Evolutionary conservation across 2,797 vertebrate genomes (phyloP), one percentile per base, ranked within the genome.

Genomic region (Orientallactaga sibirica): DNA sequence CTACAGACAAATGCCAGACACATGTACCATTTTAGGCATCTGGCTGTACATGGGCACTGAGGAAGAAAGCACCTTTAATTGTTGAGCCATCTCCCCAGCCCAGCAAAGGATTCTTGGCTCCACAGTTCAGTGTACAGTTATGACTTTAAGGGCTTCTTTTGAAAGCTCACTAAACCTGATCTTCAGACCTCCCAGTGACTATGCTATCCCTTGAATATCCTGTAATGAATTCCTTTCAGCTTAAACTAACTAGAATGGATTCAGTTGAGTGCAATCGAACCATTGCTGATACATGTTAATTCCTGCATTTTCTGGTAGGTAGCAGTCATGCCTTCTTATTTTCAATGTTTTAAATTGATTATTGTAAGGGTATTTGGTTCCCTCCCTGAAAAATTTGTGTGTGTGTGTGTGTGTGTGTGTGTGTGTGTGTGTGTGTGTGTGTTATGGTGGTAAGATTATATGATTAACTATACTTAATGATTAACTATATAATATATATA

Each of bases 281-380:
- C 15, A 16, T 66, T 58, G 71, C 25, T 16, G 29, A 96, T 66
- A 22, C 4, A 25, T 19, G 5, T 41, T 27, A 61, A 61, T 43
- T 19, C 16, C 19, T 73, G 58, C 6, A 16, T 90, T 85, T 88
- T 93, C 87, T 94, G 24, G 27, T 52, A 27, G 67, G 58, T 67
- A 85, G 37, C 2, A 22, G 43, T 74, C 15, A 52, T 19, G 62
- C 33, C 37, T 67, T 86, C 48, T 58, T 88, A 52, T 77, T 91
- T 77, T 43, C 74, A 75, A 76, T 19, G 29, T 37, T 93, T 88
- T 66, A 87, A 82, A 75, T 48, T 18, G 48, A 64, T 85, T 80
- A 52, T 67, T 66, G 67, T 71, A 74, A n/a, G 73, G 19, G 1
- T 48, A 58, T 93, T 91, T 88, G 83, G 20, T 79, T 91, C 41